Evolutionary conservation across 2,113 vertebrate species (phyloP), one percentile per base, ranked within the genome.

Genomic region (Odocoileus virginianus): DNA sequence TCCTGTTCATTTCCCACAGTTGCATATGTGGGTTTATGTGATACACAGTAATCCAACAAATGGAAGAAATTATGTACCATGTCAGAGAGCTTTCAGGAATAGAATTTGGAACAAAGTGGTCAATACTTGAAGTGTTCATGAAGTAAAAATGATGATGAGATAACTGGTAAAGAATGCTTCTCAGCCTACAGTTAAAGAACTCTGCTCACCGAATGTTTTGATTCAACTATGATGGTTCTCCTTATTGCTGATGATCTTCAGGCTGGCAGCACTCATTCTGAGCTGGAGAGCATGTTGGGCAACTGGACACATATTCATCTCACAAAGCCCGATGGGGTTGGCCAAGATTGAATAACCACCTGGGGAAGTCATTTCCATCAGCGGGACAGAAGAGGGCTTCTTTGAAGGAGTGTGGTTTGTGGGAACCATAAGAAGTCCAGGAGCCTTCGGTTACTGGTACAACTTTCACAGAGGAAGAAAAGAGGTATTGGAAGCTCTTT

Each of bases 1-100:
- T 97, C 97, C 98, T 97, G 96, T 64, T 96, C 96, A 94, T 95
- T 97, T 96, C 97, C 96, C 96, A 97, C 89, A 74, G 88, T 97
- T 95, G 95, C 95, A 93, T 94, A 89, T 97, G 97, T 97, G 98
- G 96, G 96, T 97, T 98, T 96, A 54, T 96, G 58, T 79, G 93
- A 97, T 97, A 91, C 55, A n/a, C 57, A 94, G 88, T 83, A 84
- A 96, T 83, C 83, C 96, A 97, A 93, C 97, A 98, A 98, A 98
- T 97, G 97, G 97, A 98, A 97, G 94, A 97, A 96, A 98, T 97
- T 97, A 98, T 82, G 87, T 40, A 92, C 60, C 76, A 28, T 94
- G 95, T 96, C 79, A 33, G 89, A 97, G 60, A 91, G 89, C 97
- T 97, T 94, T 98, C 94, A 94, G 91, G 91, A 76, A 50, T 25